phyloP scores from a whole-genome alignment of 2,113 vertebrate species.

The Hippocampus comes region DNA sequence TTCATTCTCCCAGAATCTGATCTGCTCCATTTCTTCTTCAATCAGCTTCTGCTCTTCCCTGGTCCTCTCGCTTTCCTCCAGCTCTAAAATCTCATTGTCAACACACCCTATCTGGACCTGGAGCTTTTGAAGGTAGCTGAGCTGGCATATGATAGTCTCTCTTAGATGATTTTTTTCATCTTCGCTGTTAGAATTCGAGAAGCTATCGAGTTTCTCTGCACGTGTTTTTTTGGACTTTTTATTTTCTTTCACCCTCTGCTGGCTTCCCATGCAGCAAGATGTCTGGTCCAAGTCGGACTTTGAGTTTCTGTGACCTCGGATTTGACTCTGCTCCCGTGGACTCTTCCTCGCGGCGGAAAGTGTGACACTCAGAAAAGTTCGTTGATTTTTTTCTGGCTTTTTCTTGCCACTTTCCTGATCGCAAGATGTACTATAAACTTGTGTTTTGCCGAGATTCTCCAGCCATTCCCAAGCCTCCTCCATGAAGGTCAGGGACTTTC shows the following conservation, averaged over 20 bases:
- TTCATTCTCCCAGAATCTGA: constrained; percentile 74
- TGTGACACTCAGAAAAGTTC: constrained; percentile 31
- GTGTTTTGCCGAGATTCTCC: constrained; percentile 67
- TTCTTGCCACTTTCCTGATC: constrained; percentile 58
- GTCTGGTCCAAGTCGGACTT: constrained; percentile 52
- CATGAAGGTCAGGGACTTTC: constrained; percentile 74
- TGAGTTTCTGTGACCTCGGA: constrained; percentile 34
- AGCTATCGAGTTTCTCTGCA: background rate
- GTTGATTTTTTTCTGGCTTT: constrained; percentile 47
- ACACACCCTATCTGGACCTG: constrained; percentile 39
- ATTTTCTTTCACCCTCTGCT: constrained; percentile 25
- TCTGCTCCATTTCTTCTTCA: constrained; percentile 62
- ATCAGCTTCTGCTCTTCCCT: constrained; percentile 25
- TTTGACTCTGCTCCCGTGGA: constrained; percentile 21
- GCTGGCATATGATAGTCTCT: constrained; percentile 56
- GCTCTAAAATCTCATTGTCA: constrained; percentile 56
- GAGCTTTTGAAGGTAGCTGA: constrained; percentile 56
- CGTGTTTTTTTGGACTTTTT: constrained; percentile 33
- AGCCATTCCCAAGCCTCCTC: constrained; percentile 78
- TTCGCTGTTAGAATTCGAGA: constrained; percentile 2
- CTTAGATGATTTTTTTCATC: constrained; percentile 50
- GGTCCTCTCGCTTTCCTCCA: constrained; percentile 49
- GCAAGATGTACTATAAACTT: constrained; percentile 53
- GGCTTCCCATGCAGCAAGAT: constrained; percentile 61
- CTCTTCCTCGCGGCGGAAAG: constrained; percentile 24